A percentile compares a stretch with the other conserved stretches of the same genome.
phyloP scores from a whole-genome alignment of 2,113 vertebrate genomes.

The Nesospiza acunhae region DNA sequence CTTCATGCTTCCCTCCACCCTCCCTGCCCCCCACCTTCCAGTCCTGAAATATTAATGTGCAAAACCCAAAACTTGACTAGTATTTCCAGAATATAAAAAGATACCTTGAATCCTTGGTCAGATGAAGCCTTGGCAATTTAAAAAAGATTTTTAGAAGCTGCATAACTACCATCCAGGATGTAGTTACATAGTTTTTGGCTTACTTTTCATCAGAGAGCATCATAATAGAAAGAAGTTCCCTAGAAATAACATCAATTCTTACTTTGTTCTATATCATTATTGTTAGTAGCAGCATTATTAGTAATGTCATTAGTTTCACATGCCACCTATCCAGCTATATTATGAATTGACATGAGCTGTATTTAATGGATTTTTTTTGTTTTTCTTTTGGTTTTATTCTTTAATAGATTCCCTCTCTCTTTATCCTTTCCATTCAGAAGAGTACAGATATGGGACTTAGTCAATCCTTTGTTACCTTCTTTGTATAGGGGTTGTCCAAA shows the following conservation, averaged over 20 bases:
- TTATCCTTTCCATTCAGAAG: background rate
- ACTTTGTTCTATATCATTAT: background rate
- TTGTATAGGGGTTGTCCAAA: background rate
- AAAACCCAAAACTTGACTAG: background rate
- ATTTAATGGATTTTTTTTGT: background rate
- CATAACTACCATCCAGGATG: background rate
- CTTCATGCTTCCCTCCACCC: background rate
- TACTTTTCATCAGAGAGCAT: background rate
- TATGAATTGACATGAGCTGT: background rate
- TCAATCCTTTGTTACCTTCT: background rate
- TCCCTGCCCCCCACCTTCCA: accelerated
- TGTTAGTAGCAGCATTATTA: background rate
- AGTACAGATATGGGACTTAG: background rate
- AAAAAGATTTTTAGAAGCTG: background rate
- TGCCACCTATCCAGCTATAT: background rate
- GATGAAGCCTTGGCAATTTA: background rate
- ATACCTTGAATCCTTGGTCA: background rate
- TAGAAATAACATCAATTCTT: background rate
- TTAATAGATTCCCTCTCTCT: background rate
- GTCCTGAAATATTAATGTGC: background rate
- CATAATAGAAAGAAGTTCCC: background rate
- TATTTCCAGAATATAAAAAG: background rate
- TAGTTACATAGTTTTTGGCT: background rate
- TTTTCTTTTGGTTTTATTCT: background rate
- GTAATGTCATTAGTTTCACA: background rate